Conservation (phyloP, 2,888 invertebrate genomes). For the Epirrhoe tristata region DNA sequence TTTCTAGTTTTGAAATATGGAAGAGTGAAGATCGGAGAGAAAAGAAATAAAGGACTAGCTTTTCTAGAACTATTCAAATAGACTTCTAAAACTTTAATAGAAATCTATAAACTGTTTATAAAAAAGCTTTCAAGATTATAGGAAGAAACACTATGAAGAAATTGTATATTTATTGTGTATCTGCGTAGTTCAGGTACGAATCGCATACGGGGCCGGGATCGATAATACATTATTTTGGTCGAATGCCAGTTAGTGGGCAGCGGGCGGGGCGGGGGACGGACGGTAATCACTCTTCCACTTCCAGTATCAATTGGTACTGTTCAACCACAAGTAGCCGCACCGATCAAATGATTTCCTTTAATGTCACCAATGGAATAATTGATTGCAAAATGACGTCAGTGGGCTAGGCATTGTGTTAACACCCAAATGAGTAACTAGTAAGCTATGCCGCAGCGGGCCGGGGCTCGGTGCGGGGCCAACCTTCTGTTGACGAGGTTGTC, state of each 20-base stretch:
- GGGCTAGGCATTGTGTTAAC: slow-evolving; percentile 74
- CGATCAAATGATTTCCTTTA: slow-evolving; percentile 58
- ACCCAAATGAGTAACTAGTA: slow-evolving; percentile 76
- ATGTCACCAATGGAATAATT: slow-evolving; percentile 51
- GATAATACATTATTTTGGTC: slow-evolving; percentile 39
- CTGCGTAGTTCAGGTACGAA: slow-evolving; percentile 39
- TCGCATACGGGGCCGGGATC: slow-evolving; percentile 42
- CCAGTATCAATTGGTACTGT: slow-evolving; percentile 73
- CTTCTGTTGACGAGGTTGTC: slow-evolving; percentile 99
- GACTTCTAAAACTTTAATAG: slow-evolving; percentile 52
- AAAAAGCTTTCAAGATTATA: slow-evolving; percentile 36
- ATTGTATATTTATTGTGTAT: slow-evolving; percentile 60
- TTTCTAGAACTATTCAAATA: slow-evolving; percentile 64
- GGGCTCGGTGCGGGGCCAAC: slow-evolving; percentile 83
- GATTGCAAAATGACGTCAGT: slow-evolving; percentile 48
- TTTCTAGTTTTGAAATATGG: slow-evolving; percentile 78
- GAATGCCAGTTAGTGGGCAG: slow-evolving; percentile 46
- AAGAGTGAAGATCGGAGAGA: slow-evolving; percentile 81
- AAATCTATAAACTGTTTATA: slow-evolving; percentile 37
- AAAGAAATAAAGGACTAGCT: slow-evolving; percentile 63
- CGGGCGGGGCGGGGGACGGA: slow-evolving; percentile 43
- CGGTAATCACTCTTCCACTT: slow-evolving; percentile 83
- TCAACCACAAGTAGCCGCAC: slow-evolving; percentile 76
- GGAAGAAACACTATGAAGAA: slow-evolving; percentile 38
- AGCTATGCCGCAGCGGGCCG: slow-evolving; percentile 58